Base-by-base conservation (phyloP, 1,140 invertebrate genomes). In the Formica exsecta region DNA sequence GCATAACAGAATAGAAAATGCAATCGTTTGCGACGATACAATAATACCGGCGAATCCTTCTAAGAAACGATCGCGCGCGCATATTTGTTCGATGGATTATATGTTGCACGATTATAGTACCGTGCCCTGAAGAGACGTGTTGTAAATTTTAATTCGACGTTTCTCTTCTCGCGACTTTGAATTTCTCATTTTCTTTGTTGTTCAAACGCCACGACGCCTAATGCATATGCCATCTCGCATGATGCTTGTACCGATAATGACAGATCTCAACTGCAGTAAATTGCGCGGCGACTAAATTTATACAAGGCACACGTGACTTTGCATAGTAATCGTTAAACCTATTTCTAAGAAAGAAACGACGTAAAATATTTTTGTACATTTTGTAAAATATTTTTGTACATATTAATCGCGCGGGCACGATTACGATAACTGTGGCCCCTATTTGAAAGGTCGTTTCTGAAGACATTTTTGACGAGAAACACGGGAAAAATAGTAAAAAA, bases 71-170 rank as follows among this genome's bases (percentile, higher is more conserved):
- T 54, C 48, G 65, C 19, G n/a, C 64, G 48, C 16, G 16, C 3
- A 16, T 25, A 22, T 19, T 16, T 54, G 38, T 62, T 51, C 38
- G 19, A 2, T 73, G 57, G 54, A 83, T 83, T 83, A 73, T n/a
- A 74, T 13, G 38, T 75, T 66, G 62, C 80, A 41, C 86, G 61
- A 54, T 38, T 54, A 66, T 32, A 71, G 83, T 51, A 22, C 41
- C 25, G 8, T 54, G 36, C 68, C 68, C 57, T 38, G 74, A 51
- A 51, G n/a, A 57, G 41, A 86, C 77, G 57, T 70, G 75, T 77
- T 84, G 75, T 68, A 85, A 89, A 70, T 77, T 51, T 79, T 87
- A 62, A 85, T 83, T 74, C 71, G 73, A 77, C 86, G 71, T 89
- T 86, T 70, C 16, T 16, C 62, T 77, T 86, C 80, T 74, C 22